These are phyloP conservation scores for Gymnosoma rotundatum DNA, from an alignment of 2,888 invertebrate species.

Conservation along the genomic window DNA sequence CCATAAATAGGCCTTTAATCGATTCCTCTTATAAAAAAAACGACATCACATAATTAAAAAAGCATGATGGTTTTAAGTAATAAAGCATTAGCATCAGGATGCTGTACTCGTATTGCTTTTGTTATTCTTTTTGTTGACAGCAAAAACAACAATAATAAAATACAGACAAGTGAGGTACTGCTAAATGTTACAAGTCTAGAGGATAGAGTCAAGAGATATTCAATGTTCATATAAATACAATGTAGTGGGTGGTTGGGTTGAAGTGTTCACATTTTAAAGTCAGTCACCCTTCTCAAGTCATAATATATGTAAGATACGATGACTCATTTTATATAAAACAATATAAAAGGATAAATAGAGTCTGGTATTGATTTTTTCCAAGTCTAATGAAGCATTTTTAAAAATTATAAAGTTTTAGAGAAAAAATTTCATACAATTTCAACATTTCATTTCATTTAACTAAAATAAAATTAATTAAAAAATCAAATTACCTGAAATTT, in stretches of 20 bases:
- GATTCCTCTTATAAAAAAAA: background rate
- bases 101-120: conserved; percentile 41
- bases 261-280: conserved; percentile 53
- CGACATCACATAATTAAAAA: background rate
- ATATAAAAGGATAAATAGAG: conserved; percentile 50
- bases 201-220: conserved; percentile 2
- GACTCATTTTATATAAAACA: conserved; percentile 61
- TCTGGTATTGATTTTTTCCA: conserved; percentile 63
- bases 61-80: background rate
- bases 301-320: conserved; percentile 41
- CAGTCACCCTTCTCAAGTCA: conserved; percentile 63
- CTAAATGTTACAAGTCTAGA: conserved; percentile 22
- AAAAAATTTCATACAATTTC: background rate
- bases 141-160: conserved; percentile 19
- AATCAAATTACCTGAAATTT: conserved; percentile 80
- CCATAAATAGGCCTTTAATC: conserved; percentile 28
- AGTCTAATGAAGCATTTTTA: conserved; percentile 40
- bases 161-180: conserved; percentile 1
- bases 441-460: background rate
- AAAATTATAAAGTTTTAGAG: conserved; percentile 3
- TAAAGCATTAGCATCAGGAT: conserved; percentile 28
- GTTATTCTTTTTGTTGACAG: conserved; percentile 1
- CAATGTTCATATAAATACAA: background rate
- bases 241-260: conserved; percentile 39
- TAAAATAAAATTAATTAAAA: background rate